Evolutionary conservation across 2,888 invertebrate species (phyloP).

Genomic region (Nebria salina): DNA sequence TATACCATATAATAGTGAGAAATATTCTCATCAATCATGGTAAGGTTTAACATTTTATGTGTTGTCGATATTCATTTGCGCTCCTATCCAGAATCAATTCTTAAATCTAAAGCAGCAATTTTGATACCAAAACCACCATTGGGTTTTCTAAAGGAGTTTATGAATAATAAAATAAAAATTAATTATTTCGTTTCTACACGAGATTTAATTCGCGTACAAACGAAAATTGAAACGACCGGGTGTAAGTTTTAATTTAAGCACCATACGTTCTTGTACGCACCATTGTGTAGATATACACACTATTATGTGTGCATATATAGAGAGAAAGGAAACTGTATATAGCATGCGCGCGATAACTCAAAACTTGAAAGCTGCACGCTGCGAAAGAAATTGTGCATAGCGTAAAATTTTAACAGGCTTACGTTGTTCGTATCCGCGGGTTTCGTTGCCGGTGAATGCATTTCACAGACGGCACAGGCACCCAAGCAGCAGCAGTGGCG

Average conservation of each 20-base stretch:
- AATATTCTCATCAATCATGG: conserved; percentile 43
- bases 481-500: not conserved
- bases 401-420: conserved; percentile 51
- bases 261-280: not conserved
- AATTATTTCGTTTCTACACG: conserved; percentile 47
- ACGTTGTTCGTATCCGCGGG: conserved; percentile 46
- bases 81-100: too few relatives aligned
- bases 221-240: conserved; percentile 39
- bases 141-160: too few relatives aligned
- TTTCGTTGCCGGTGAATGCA: conserved; percentile 36
- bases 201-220: conserved; percentile 49
- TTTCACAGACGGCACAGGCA: conserved; percentile 9
- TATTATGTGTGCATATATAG: not conserved
- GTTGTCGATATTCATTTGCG: conserved; percentile 34
- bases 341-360: conserved; percentile 45
- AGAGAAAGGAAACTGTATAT: conserved; percentile 31
- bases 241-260: conserved; percentile 48
- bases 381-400: conserved; percentile 51
- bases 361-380: conserved; percentile 49
- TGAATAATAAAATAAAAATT: conserved; percentile 39
- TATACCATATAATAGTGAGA: not conserved
- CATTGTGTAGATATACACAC: not conserved
- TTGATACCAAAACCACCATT: too few relatives aligned
- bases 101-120: too few relatives aligned
- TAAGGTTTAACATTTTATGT: conserved; percentile 46